Evolutionary conservation across 1,140 invertebrate species (phyloP).

Genomic region (Euura lappo): DNA sequence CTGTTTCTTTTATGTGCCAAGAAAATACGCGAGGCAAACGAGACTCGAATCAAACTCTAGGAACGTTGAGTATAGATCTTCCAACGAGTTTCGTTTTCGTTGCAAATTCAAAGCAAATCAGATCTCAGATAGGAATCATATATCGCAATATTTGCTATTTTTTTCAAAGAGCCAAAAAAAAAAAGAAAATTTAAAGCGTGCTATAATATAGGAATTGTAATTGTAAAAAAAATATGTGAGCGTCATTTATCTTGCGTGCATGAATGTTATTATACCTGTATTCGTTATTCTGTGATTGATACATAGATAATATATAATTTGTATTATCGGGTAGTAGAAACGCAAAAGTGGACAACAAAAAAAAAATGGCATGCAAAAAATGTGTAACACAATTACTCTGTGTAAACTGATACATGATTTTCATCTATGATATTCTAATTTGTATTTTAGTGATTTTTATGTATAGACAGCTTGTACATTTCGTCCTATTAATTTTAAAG

Average conservation of each 20-base stretch:
- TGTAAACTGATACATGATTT: constrained; percentile 5
- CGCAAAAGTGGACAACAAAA: constrained; percentile 23
- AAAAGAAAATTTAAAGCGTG: neutral
- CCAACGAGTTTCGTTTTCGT: neutral
- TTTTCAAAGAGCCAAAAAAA: neutral
- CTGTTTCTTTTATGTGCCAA: neutral
- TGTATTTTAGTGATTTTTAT: neutral
- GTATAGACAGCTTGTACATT: constrained; percentile 3
- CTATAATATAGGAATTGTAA: neutral
- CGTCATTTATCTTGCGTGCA: constrained; percentile 34
- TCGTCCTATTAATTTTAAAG: neutral
- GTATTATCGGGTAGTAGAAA: constrained; percentile 37
- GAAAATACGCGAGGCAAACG: neutral
- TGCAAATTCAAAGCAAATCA: neutral
- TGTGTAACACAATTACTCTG: constrained; percentile 15
- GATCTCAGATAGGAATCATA: neutral
- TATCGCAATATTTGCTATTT: neutral
- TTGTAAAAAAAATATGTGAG: neutral
- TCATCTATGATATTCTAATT: neutral
- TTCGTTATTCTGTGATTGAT: constrained; percentile 42
- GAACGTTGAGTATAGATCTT: neutral
- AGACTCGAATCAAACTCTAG: too few species aligned
- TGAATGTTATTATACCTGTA: constrained; percentile 32
- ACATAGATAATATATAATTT: constrained; percentile 25
- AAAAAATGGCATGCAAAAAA: constrained; percentile 33